Evolutionary conservation across 2,113 vertebrate genomes (phyloP), one percentile per base, ranked within the genome.

Genomic region (Tenebrosternarchus preto): DNA sequence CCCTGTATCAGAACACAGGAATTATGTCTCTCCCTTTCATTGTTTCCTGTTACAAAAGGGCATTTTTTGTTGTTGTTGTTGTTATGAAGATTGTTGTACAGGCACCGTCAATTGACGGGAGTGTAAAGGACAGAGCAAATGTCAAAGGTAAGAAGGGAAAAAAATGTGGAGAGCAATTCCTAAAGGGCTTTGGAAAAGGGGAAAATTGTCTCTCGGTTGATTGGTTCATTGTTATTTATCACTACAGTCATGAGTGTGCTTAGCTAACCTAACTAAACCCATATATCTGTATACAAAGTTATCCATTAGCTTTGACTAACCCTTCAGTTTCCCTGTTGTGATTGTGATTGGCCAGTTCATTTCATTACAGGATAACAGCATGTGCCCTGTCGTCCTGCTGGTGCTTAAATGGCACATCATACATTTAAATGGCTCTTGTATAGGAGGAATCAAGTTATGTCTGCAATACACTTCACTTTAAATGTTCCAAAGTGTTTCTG

Each of bases 391-490:
- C 29, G 39, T 70, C 53, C 73, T 22, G 11, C 4, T 63, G 16
- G 33, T 22, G 19, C 22, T 78, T 29, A 74, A 75, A 16, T n/a
- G 3, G 4, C 12, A 16, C 0, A 22, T n/a, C 19, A 15, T 19
- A 33, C 57, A 22, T 39, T 53, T 61, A 20, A 68, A 68, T 27
- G 50, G 33, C 46, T 19, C 17, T 66, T 36, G 27, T 63, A 22
- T 55, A 31, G 57, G 57, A 5, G 43, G 43, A 15, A 50, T 50
- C 12, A 64, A 73, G 60, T n/a, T 22, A 20, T 33, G 39, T 69
- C 27, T 55, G 73, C 56, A 36, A 68, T 53, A 27, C 50, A 29
- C 64, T 81, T 70, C 56, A 81, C 78, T 60, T 46, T 50, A 73
- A 75, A 27, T 46, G 19, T 76, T 36, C 55, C 33, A 75, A 75